Conservation (phyloP, 2,888 invertebrate genomes). For the Hydriomena furcata region DNA sequence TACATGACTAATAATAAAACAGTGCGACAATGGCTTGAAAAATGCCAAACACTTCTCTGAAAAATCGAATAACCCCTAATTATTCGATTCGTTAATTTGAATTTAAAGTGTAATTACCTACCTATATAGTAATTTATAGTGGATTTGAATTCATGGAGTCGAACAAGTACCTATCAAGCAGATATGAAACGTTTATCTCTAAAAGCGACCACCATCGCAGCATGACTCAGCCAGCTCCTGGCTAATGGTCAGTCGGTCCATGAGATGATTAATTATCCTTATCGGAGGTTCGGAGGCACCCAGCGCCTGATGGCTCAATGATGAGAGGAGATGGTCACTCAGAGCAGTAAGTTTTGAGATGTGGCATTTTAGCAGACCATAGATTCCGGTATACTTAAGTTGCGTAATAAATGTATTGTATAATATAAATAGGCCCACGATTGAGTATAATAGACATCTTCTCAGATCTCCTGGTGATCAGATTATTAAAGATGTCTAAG, state of each 20-base stretch:
- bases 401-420: no score
- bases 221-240: slow-evolving; percentile 75
- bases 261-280: slow-evolving; percentile 76
- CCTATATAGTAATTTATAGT: neutral
- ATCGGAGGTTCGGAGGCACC: slow-evolving; percentile 56
- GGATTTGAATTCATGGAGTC: slow-evolving; percentile 2
- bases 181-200: slow-evolving; percentile 48
- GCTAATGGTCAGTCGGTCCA: slow-evolving; percentile 74
- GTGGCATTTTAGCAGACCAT: slow-evolving; percentile 36
- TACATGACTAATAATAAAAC: no score
- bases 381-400: no score
- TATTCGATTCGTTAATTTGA: no score
- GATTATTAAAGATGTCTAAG: no score
- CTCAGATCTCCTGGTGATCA: no score
- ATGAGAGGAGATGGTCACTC: slow-evolving; percentile 57
- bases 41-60: no score
- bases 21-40: no score
- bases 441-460: no score
- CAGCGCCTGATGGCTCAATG: slow-evolving; percentile 71
- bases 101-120: no score
- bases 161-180: slow-evolving; percentile 33
- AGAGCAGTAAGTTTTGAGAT: slow-evolving; percentile 30
- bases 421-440: no score
- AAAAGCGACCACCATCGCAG: slow-evolving; percentile 56
- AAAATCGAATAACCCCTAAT: no score